Percentiles rank a stretch among this genome's conserved stretches.
Conservation (phyloP, 2,888 invertebrate genomes). For the Drosophila suboccidentalis region DNA sequence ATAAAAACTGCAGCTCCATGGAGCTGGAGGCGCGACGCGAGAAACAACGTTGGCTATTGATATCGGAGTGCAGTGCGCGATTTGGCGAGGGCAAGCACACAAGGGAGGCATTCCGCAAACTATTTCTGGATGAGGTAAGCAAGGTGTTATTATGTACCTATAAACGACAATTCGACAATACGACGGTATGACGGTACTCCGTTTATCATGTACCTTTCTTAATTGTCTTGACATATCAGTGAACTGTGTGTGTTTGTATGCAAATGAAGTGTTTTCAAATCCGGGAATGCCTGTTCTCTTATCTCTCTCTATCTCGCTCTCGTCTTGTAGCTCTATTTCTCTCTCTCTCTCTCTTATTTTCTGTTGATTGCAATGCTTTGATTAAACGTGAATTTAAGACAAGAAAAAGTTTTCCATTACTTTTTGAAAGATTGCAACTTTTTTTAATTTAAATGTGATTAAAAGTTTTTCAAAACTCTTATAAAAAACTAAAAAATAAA, state of each 20-base stretch:
- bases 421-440: too few relatives aligned
- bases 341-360: neutral
- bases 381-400: neutral
- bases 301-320: neutral
- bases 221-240: constrained; percentile 34
- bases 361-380: neutral
- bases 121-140: constrained; percentile 85
- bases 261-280: constrained; percentile 13
- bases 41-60: constrained; percentile 85
- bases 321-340: neutral
- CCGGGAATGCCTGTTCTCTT: constrained; percentile 20
- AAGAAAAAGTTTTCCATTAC: neutral
- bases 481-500: too few relatives aligned
- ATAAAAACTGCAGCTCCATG: constrained; percentile 85
- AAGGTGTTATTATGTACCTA: neutral
- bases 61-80: constrained; percentile 85
- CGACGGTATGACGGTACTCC: neutral
- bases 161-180: neutral
- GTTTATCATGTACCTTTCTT: constrained; percentile 29
- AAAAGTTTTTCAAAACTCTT: too few relatives aligned
- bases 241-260: constrained; percentile 2
- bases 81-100: constrained; percentile 85
- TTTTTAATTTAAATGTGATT: too few relatives aligned
- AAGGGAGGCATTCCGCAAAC: constrained; percentile 84
- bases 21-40: constrained; percentile 85